Conservation (phyloP, 1,140 invertebrate species). For the Leptinotarsa undecemlineata region DNA sequence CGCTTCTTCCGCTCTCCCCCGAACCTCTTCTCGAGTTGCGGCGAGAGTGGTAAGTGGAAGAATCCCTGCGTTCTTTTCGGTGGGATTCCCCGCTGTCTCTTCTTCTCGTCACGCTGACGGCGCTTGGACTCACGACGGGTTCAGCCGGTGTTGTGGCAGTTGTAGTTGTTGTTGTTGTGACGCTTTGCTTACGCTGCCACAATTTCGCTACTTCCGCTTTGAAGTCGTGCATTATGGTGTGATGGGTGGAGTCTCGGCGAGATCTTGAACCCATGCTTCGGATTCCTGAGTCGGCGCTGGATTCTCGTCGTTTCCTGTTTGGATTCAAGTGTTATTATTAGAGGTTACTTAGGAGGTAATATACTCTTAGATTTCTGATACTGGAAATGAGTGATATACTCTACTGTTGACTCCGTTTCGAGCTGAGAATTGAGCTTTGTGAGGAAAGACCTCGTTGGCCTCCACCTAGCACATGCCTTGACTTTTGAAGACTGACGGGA, state of each 20-base stretch:
- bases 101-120: conserved; percentile 53
- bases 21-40: conserved; percentile 63
- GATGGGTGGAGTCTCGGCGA: conserved; percentile 66
- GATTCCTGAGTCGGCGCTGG: conserved; percentile 81
- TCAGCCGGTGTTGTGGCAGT: conserved; percentile 35
- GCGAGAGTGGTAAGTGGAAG: conserved; percentile 47
- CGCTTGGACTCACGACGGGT: conserved; percentile 53
- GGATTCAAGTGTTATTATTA: too few species aligned
- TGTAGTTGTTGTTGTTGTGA: conserved; percentile 46
- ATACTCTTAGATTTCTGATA: too few species aligned
- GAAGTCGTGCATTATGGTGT: conserved; percentile 68
- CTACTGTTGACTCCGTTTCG: too few species aligned
- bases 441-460: too few species aligned
- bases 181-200: conserved; percentile 68
- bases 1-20: conserved; percentile 65
- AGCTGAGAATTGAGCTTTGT: too few species aligned
- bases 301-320: conserved; percentile 72
- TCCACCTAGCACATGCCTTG: too few species aligned
- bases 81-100: conserved; percentile 60
- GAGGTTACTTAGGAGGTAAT: too few species aligned
- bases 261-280: conserved; percentile 73
- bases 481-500: too few species aligned
- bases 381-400: too few species aligned
- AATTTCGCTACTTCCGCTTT: conserved; percentile 71
- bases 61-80: conserved; percentile 54